Evolutionary conservation across 1,140 invertebrate genomes (phyloP).

Genomic region (Zaprionus davidi): DNA sequence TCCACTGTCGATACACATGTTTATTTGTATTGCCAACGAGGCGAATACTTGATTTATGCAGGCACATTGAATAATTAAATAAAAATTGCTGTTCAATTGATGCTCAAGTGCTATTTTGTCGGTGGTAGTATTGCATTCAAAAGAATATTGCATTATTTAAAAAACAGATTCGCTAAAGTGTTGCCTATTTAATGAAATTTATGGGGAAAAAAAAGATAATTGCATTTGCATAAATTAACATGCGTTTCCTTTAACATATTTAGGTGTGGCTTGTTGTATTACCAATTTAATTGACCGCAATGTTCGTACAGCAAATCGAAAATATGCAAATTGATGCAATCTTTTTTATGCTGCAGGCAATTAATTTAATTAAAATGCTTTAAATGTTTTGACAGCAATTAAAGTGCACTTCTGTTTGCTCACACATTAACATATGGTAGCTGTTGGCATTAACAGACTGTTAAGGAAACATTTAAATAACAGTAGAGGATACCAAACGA

Average conservation of each 20-base stretch:
- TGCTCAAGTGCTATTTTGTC: constrained; percentile 67
- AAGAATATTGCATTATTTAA: constrained; percentile 6
- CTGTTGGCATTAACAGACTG: neutral
- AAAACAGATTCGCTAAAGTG: constrained; percentile 8
- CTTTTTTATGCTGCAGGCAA: neutral
- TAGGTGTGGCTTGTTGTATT: constrained; percentile 11
- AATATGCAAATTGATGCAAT: constrained; percentile 15
- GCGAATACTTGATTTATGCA: constrained; percentile 13
- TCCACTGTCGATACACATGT: constrained; percentile 8
- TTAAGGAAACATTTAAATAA: neutral
- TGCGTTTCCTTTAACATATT: neutral
- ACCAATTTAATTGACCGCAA: constrained; percentile 40
- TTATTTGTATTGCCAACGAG: constrained; percentile 4
- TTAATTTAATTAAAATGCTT: constrained; percentile 1
- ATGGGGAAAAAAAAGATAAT: neutral
- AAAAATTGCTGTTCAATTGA: constrained; percentile 56
- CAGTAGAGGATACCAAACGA: neutral
- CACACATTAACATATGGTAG: too few species aligned
- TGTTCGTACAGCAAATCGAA: constrained; percentile 7
- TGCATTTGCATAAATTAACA: constrained; percentile 16
- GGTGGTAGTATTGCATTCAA: constrained; percentile 61
- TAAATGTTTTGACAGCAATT: neutral
- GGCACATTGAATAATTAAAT: constrained; percentile 36
- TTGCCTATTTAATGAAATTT: constrained; percentile 6
- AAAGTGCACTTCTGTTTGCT: neutral